Evolutionary conservation across 1,140 invertebrate genomes (phyloP), one percentile per base, ranked within the genome.

Genomic region (Sweltsa coloradensis): DNA sequence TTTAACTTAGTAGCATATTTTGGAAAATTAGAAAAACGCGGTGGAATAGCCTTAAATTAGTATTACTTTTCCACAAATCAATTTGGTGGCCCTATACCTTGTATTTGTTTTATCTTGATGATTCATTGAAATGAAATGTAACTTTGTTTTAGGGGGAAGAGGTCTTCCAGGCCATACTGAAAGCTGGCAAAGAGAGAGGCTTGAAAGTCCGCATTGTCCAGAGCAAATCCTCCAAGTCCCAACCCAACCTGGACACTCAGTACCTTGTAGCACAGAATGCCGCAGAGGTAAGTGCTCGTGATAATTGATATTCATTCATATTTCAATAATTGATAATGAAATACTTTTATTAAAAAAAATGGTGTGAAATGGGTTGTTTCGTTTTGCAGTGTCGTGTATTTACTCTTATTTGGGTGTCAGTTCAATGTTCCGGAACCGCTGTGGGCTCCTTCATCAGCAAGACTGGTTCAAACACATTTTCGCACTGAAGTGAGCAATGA

Each of bases 151-250:
- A 89, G 82, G 92, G 92, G 26, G 86, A 93, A 68, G 71, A 81
- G 55, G 78, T 96, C 13, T 92, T 93, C 57, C 70, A 84, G 47
- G 72, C 76, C 23, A 62, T 96, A 11, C 62, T 85, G 39, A 67
- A 76, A 52, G 83, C 86, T 27, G 88, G 87, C 2, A 74, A 71
- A 37, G 71, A 79, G 36, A 66, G 78, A 41, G 73, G 76, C 1
- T 71, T 95, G n/a, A 69, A 73, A 36, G 72, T 96, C 16, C 81
- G 79, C 66, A 92, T 97, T 60, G 89, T 81, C 53, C 89, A 95
- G 72, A 92, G 86, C 64, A 67, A 73, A 54, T 84, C 85, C 3
- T 77, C 79, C 9, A 73, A 74, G 57, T 51, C 63, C 26, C 74
- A 73, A 53, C 81, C 83, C 14, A 82, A 88, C 60, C 62, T 77